Conservation (phyloP, 2,113 vertebrate species). For the Crocuta crocuta region DNA sequence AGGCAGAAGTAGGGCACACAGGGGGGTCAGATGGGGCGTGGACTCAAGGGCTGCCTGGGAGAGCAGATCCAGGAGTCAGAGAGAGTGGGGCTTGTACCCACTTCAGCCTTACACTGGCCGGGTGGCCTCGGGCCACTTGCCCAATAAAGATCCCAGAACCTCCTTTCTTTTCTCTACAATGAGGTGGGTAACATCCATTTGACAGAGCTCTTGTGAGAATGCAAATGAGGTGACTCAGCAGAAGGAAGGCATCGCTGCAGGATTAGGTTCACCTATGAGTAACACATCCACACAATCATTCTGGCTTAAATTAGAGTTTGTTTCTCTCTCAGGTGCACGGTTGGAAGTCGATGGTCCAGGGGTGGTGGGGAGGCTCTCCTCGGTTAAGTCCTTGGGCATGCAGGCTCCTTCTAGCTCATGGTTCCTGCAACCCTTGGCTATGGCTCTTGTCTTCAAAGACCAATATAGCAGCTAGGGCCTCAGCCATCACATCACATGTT, state of each 20-base stretch:
- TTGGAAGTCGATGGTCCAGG: not conserved
- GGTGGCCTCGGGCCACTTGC: not conserved
- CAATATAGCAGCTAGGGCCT: not conserved
- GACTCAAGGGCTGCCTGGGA: not conserved
- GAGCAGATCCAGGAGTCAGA: not conserved
- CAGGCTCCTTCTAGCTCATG: not conserved
- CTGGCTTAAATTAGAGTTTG: not conserved
- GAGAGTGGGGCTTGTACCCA: not conserved
- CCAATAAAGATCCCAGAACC: not conserved
- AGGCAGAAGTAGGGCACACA: not conserved
- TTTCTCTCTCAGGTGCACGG: not conserved
- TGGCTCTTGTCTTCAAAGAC: not conserved
- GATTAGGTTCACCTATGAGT: not conserved
- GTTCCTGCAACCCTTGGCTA: not conserved
- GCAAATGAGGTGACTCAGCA: not conserved
- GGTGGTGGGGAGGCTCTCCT: not conserved
- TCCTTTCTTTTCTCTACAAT: not conserved
- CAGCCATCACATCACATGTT: not conserved
- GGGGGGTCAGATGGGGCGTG: not conserved
- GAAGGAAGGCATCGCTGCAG: not conserved
- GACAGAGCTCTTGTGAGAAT: not conserved
- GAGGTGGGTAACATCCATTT: not conserved
- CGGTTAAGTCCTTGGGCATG: not conserved
- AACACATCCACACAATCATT: not conserved
- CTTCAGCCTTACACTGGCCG: not conserved